A percentile compares a stretch with the other conserved stretches of the same genome.
Conservation (phyloP, 1,140 invertebrate species). For the Phymastichus coffea region DNA sequence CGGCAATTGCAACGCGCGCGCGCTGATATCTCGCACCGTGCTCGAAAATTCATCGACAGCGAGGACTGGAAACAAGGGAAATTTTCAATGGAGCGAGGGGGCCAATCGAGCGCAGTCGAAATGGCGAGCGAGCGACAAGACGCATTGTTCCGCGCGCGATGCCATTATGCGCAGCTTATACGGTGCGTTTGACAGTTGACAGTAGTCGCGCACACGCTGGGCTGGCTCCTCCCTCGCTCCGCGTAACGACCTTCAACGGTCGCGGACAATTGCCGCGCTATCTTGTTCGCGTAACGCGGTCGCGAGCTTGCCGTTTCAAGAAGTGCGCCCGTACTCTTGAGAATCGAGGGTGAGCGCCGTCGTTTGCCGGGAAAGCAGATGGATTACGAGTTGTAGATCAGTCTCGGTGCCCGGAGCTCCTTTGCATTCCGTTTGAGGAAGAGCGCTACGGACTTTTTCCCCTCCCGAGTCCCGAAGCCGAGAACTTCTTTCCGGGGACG, state of each 20-base stretch:
- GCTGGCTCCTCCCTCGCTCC: neutral
- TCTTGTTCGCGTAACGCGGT: neutral
- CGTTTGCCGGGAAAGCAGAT: no score
- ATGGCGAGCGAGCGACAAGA: neutral
- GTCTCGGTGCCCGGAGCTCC: neutral
- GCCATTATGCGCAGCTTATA: neutral
- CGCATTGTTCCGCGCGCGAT: constrained; percentile 6
- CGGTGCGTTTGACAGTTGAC: constrained; percentile 21
- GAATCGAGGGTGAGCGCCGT: neutral
- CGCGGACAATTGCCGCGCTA: constrained; percentile 7
- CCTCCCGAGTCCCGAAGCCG: neutral
- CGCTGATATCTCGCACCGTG: no score
- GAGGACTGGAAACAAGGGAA: no score
- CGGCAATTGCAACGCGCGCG: neutral
- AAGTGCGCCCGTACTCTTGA: neutral
- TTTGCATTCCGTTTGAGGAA: constrained; percentile 15
- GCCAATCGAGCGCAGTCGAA: no score
- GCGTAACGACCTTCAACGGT: constrained; percentile 17
- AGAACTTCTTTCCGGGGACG: neutral
- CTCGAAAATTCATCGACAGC: no score
- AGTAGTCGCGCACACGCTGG: neutral
- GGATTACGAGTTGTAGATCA: neutral
- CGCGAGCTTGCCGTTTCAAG: neutral
- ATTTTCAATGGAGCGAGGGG: no score
- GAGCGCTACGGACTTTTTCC: neutral